A percentile compares a stretch with the other conserved stretches of the same genome.
Evolutionary conservation across 2,113 vertebrate species (phyloP).

Genomic region (Erinaceus europaeus): DNA sequence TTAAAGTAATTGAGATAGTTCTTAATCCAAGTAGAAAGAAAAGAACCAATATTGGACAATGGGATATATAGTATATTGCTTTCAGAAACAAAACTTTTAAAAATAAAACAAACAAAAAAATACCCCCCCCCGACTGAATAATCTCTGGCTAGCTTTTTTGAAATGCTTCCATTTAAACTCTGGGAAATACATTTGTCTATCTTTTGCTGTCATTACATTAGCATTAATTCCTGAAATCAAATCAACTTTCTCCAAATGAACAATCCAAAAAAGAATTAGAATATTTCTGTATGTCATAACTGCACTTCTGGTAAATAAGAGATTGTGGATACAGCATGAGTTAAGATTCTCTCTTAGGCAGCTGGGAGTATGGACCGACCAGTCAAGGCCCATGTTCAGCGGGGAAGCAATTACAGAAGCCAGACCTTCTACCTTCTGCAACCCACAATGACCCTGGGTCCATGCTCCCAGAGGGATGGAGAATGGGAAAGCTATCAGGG

Average conservation of each 20-base stretch:
- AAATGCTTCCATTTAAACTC: background rate
- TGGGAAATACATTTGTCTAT: background rate
- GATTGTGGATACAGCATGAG: background rate
- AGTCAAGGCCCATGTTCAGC: too few species aligned
- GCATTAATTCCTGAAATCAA: background rate
- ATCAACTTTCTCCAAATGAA: background rate
- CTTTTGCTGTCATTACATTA: background rate
- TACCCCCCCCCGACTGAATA: accelerated
- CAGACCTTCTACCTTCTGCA: too few species aligned
- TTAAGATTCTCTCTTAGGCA: background rate
- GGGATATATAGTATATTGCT: background rate
- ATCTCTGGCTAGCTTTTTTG: background rate
- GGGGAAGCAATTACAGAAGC: too few species aligned
- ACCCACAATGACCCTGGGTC: too few species aligned
- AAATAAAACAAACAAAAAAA: too few species aligned
- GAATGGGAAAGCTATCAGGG: too few species aligned
- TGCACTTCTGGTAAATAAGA: background rate
- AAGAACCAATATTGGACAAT: background rate
- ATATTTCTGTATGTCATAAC: background rate
- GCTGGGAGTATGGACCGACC: background rate
- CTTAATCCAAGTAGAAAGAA: background rate
- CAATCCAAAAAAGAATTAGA: background rate
- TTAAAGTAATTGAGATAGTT: background rate
- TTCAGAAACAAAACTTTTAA: background rate
- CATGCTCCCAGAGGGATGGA: too few species aligned